phyloP scores from a whole-genome alignment of 2,797 vertebrate species.

The Sciaenops ocellatus region DNA sequence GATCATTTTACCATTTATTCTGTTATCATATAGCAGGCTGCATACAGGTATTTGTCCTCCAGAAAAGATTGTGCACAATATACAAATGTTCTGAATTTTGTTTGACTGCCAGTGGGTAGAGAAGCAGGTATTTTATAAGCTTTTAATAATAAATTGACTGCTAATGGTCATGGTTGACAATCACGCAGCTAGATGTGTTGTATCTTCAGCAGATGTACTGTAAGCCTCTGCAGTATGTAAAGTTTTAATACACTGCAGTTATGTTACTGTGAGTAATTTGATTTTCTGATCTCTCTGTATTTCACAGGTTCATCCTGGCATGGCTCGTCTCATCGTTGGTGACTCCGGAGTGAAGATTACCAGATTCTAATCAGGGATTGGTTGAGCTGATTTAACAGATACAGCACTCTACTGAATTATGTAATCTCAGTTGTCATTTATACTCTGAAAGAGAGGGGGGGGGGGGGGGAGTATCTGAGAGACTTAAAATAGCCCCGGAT shows the following conservation, averaged over 20 bases:
- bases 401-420: conserved; percentile 71
- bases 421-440: conserved; percentile 69
- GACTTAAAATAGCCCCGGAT: conserved; percentile 71
- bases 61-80: not conserved
- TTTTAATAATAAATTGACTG: conserved; percentile 1
- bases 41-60: not conserved
- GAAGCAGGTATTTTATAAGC: not conserved
- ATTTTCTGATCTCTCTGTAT: conserved; percentile 33
- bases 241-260: conserved; percentile 18
- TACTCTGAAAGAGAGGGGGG: conserved; percentile 28
- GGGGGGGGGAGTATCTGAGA: conserved; percentile 30
- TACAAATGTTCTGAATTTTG: not conserved
- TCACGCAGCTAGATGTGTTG: not conserved
- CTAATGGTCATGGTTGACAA: conserved; percentile 5
- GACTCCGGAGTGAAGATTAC: conserved; percentile 85
- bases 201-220: not conserved
- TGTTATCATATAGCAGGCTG: not conserved
- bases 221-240: not conserved
- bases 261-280: not conserved
- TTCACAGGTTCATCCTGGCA: conserved; percentile 85
- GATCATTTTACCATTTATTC: not conserved
- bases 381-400: conserved; percentile 53
- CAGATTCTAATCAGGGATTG: conserved; percentile 83
- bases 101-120: not conserved
- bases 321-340: conserved; percentile 87